Base-by-base conservation (phyloP, 1,140 invertebrate genomes). In the Drosophila fuyamai region DNA sequence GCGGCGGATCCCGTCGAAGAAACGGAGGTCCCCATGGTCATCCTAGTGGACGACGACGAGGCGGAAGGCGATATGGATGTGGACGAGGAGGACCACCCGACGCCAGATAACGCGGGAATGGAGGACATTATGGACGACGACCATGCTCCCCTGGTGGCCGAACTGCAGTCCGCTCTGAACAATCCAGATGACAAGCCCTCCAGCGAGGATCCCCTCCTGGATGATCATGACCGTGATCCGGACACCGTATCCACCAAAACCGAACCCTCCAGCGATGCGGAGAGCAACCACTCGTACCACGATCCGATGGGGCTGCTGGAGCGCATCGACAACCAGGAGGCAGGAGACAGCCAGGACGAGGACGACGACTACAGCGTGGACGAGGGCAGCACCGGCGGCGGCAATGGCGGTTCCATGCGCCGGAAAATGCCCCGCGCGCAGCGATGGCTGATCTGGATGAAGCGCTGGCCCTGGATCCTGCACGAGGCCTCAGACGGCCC, bases 221-320 rank as follows among this genome's bases (percentile, higher is more conserved):
- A 62, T 1, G 82, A 77, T 2, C 54, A 38, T 6, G 67, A 81
- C 0, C 50, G 59, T 0, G 79, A 83, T 2, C 35, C 35, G 8
- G 63, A 85, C 4, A 58, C 38, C 29, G 10, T 62, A 5, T 76
- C 71, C 1, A 44, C 79, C 27, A 88, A 83, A n/a, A 46, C 61
- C 1, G 83, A 86, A 18, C 70, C 70, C 0, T 79, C 54, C 36
- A 84, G 75, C 47, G 83, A 79, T 8, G 65, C 3, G 2, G 83
- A 86, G 14, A 75, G 58, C 57, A 54, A n/a, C 10, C 43, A 54
- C 14, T 68, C 83, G 0, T 88, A 86, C 27, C 53, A 57, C 12
- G 82, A 86, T 61, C 83, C 83, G 0, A 83, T 86, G 83, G 84
- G 84, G 0, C 53, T 86, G 7, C 60, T 86, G 13, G 71, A 83